Percentiles rank a stretch among this genome's conserved stretches.
These are phyloP conservation scores for Lanius collurio DNA, from an alignment of 2,113 vertebrate species.

Conservation along the genomic window DNA sequence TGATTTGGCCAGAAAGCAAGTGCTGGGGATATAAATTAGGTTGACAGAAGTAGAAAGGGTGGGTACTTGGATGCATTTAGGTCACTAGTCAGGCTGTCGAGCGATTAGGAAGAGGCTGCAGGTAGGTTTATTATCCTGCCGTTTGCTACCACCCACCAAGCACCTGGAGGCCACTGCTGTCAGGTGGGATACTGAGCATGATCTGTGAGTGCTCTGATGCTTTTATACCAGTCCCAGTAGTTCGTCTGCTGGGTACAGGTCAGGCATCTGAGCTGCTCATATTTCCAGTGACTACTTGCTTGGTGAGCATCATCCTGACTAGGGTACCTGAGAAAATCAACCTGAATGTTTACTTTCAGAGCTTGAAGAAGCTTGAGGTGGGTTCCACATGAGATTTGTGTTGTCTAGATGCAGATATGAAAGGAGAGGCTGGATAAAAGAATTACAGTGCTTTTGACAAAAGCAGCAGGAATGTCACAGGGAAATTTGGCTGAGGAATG, in stretches of 20 bases:
- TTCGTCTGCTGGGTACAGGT: background rate
- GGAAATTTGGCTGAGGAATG: background rate
- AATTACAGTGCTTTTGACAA: background rate
- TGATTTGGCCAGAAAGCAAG: background rate
- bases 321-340: background rate
- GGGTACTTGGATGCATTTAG: background rate
- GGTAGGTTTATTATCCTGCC: background rate
- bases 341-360: background rate
- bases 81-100: background rate
- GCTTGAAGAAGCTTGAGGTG: background rate
- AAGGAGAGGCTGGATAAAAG: background rate
- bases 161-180: background rate
- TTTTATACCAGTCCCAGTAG: background rate
- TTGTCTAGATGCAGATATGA: fast-evolving
- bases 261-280: fast-evolving
- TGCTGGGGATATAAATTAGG: background rate
- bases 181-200: background rate
- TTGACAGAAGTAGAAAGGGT: background rate
- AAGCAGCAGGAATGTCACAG: background rate
- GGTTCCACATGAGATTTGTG: background rate
- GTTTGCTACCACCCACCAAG: fast-evolving
- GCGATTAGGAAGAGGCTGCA: background rate
- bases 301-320: background rate
- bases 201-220: background rate
- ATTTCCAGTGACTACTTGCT: background rate